phyloP scores from a whole-genome alignment of 2,113 vertebrate genomes.

The Entomyzon cyanotis region DNA sequence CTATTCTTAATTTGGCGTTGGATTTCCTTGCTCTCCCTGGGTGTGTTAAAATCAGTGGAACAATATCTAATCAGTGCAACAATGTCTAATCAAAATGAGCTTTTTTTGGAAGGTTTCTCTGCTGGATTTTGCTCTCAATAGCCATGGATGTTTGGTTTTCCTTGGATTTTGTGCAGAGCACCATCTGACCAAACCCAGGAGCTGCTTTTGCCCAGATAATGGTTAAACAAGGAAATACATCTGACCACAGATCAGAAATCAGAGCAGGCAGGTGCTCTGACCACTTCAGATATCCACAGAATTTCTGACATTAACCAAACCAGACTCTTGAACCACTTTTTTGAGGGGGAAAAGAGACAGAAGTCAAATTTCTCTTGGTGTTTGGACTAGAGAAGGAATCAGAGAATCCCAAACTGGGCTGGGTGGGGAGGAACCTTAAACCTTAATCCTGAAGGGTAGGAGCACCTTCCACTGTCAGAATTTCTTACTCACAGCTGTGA shows the following conservation, averaged over 20 bases:
- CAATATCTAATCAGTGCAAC: not conserved
- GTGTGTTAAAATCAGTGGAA: fast-evolving
- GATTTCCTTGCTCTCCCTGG: not conserved
- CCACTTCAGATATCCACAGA: not conserved
- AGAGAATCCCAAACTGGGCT: not conserved
- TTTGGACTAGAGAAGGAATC: not conserved
- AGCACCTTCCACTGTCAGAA: not conserved
- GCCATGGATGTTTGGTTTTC: not conserved
- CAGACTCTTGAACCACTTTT: not conserved
- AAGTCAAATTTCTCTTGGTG: not conserved
- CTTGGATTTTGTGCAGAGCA: not conserved
- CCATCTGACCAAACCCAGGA: not conserved
- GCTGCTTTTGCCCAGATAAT: not conserved
- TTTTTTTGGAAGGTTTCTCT: not conserved
- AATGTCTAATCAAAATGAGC: not conserved
- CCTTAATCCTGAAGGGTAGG: fast-evolving
- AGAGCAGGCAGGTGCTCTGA: not conserved
- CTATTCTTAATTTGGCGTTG: fast-evolving
- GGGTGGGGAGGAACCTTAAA: not conserved
- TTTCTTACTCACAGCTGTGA: fast-evolving
- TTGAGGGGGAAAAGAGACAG: not conserved
- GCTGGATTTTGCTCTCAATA: not conserved
- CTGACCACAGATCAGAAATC: not conserved
- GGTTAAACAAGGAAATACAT: not conserved
- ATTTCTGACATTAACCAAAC: not conserved